Evolutionary conservation across 2,797 vertebrate species (phyloP).

Genomic region (Chelidonichthys spinosus): DNA sequence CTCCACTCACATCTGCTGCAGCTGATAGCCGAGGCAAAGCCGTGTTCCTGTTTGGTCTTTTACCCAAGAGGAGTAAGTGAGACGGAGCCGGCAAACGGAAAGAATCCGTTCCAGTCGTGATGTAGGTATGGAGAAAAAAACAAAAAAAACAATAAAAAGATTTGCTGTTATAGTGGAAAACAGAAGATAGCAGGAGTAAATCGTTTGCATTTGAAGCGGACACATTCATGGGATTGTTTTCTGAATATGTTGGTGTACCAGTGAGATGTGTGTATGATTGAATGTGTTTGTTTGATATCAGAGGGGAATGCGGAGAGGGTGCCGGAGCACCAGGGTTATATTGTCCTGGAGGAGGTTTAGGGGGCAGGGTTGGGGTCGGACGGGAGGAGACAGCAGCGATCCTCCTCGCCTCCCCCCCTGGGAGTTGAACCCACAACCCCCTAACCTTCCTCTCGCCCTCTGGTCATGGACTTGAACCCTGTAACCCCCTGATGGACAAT

Average conservation of each 20-base stretch:
- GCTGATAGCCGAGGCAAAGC: slow-evolving; percentile 65
- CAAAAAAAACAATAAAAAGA: slow-evolving; percentile 55
- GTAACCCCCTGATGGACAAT: slow-evolving; percentile 76
- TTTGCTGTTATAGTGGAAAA: slow-evolving; percentile 44
- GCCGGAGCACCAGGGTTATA: slow-evolving; percentile 23
- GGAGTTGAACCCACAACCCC: slow-evolving; percentile 77
- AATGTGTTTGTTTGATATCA: slow-evolving; percentile 39
- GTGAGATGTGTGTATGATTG: slow-evolving; percentile 17
- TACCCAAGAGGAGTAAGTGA: slow-evolving; percentile 61
- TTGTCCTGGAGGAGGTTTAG: slow-evolving; percentile 53
- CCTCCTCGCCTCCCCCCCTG: slow-evolving; percentile 65
- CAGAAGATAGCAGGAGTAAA: slow-evolving; percentile 32
- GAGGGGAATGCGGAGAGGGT: no score
- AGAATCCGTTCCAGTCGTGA: slow-evolving; percentile 49
- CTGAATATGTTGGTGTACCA: slow-evolving; percentile 41
- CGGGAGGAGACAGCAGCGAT: slow-evolving; percentile 73
- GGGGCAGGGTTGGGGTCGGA: slow-evolving; percentile 25
- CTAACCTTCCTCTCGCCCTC: slow-evolving; percentile 73
- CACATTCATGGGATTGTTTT: slow-evolving; percentile 9
- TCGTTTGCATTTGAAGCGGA: slow-evolving; percentile 58
- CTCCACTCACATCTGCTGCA: slow-evolving; percentile 71
- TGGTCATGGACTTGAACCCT: slow-evolving; percentile 82
- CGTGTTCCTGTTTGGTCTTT: slow-evolving; percentile 64
- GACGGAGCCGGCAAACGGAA: slow-evolving; percentile 54
- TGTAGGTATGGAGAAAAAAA: no score